Base-by-base conservation (phyloP, 2,888 invertebrate species). In the Monochamus alternatus region DNA sequence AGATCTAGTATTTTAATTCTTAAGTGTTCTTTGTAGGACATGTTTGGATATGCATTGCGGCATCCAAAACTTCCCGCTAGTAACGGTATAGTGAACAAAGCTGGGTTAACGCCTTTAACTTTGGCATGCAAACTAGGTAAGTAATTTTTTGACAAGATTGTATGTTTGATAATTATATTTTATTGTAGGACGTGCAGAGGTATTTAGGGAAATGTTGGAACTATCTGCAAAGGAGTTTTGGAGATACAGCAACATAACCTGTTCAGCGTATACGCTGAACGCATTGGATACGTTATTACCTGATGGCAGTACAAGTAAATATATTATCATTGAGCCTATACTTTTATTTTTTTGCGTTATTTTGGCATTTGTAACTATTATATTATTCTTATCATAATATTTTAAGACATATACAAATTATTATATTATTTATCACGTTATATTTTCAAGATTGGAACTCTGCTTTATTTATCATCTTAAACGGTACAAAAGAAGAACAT, bases 161-260 rank as follows among this genome's bases (percentile, higher is more conserved):
- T 38, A 12, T 65, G 30, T 31, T 64, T 10, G 32, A 14, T 12
- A 38, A 64, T 55, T 38, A 67, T 9, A 14, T 43, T 74, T 52
- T 14, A 44, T 77, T 79, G 69, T 68, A 86, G 89, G 99, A 72
- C 93, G 99, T 74, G 97, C 97, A 51, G 96, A 97, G 83, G 98
- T 99, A 80, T 99, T 99, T 90, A 93, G 96, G 81, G 98, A 98
- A 90, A 99, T 99, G 97, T 91, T 99, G 89, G 99, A 99, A 88
- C 91, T 99, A 8, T 97, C 95, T 9, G 95, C 96, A 12, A 92
- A 96, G 87, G 99, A 98, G 89, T 98, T 99, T 90, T 99, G 99
- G 99, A 91, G 98, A 69, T 99, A 98, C 90, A 98, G 98, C 86
- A 99, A 99, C 87, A 98, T 99, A 83, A 98, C 98, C 9, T 99